Evolutionary conservation across 2,797 vertebrate genomes (phyloP).

Genomic region (Melopsittacus undulatus): DNA sequence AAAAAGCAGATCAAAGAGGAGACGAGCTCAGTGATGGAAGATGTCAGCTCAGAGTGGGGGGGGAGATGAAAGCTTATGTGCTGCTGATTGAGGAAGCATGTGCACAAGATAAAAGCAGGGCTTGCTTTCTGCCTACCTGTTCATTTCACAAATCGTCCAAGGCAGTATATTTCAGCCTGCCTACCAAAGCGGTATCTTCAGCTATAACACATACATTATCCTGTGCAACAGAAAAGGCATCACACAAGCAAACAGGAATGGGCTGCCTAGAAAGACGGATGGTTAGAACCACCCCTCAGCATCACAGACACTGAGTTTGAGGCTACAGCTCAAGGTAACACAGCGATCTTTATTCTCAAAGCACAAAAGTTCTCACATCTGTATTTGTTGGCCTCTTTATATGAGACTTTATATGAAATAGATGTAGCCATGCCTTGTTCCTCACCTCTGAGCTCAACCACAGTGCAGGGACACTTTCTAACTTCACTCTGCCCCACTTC

Average conservation of each 20-base stretch:
- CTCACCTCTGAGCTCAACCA: background rate
- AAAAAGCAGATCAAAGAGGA: constrained; percentile 46
- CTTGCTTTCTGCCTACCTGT: background rate
- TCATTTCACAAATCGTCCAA: background rate
- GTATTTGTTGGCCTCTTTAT: background rate
- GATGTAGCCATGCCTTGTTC: background rate
- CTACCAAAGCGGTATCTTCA: background rate
- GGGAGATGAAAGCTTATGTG: background rate
- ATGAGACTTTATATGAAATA: background rate
- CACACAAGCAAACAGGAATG: background rate
- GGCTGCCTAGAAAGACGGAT: background rate
- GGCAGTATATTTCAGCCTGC: background rate
- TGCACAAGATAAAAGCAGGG: background rate
- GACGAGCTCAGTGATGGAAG: background rate
- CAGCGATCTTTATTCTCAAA: background rate
- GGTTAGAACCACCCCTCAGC: background rate
- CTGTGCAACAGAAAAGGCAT: background rate
- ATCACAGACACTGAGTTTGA: background rate
- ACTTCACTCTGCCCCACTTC: background rate
- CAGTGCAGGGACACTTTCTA: background rate
- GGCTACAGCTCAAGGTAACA: background rate
- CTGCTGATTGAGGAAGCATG: background rate
- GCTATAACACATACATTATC: background rate
- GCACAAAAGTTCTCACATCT: background rate
- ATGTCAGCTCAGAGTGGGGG: background rate